These are phyloP conservation scores for Ceriagrion tenellum DNA, from an alignment of 2,888 invertebrate genomes.

Conservation along the genomic window DNA sequence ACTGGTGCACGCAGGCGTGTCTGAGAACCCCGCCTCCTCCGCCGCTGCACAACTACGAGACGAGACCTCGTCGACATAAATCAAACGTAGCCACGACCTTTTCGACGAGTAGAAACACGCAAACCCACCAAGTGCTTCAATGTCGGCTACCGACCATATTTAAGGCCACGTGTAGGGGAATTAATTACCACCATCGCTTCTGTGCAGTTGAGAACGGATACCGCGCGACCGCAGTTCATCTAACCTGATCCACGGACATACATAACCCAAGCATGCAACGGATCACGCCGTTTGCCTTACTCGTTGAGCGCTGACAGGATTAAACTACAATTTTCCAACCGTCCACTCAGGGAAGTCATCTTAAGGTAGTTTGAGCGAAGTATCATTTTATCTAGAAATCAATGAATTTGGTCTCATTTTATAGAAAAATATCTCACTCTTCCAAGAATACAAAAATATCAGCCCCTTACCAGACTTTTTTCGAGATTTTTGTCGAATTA, in stretches of 20 bases:
- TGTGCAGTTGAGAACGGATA: not conserved
- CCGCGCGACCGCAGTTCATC: not conserved
- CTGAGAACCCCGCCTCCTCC: not conserved
- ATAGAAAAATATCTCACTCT: too few relatives aligned
- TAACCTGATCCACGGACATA: not conserved
- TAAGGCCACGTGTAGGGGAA: not conserved
- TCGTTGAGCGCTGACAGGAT: not conserved
- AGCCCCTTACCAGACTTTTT: too few relatives aligned
- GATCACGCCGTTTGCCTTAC: not conserved
- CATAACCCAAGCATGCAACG: too few relatives aligned
- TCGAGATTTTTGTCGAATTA: too few relatives aligned
- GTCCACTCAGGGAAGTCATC: too few relatives aligned
- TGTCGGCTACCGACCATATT: not conserved
- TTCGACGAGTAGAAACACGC: not conserved
- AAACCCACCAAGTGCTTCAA: not conserved
- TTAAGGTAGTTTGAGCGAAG: too few relatives aligned
- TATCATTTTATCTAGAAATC: too few relatives aligned
- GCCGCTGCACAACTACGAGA: not conserved
- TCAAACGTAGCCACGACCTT: conserved; percentile 11
- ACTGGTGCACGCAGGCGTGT: not conserved
- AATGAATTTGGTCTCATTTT: too few relatives aligned
- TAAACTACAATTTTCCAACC: too few relatives aligned
- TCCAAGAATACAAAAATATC: too few relatives aligned
- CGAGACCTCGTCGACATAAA: not conserved
- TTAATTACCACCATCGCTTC: not conserved